phyloP scores from a whole-genome alignment of 2,113 vertebrate species.

The Oreochromis niloticus region DNA sequence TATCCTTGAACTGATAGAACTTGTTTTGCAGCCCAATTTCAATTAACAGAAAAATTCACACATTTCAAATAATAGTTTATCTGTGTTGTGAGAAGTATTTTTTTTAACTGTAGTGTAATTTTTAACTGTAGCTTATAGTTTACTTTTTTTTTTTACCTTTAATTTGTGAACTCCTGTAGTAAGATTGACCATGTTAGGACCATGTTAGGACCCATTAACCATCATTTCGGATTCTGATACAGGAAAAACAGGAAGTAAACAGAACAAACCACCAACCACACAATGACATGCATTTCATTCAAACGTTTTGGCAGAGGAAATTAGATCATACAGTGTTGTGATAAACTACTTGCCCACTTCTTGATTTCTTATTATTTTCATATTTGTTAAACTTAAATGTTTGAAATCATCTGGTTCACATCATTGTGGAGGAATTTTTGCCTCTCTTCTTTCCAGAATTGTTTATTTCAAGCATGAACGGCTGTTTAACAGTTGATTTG shows the following conservation, averaged over 20 bases:
- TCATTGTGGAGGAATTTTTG: neutral
- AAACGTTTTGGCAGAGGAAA: neutral
- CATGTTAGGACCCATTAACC: neutral
- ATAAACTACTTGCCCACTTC: neutral
- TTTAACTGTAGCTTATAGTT: neutral
- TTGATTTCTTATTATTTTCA: neutral
- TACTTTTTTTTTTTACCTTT: neutral
- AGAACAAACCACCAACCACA: neutral
- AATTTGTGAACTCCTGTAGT: neutral
- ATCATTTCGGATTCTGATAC: fast-evolving
- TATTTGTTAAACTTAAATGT: neutral
- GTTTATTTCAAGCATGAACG: neutral
- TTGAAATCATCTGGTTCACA: neutral
- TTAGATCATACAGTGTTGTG: fast-evolving
- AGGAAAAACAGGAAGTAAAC: neutral
- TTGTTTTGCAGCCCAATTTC: neutral
- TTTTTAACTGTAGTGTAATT: neutral
- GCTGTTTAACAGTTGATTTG: neutral
- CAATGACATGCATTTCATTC: neutral
- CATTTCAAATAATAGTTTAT: neutral
- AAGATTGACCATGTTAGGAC: neutral
- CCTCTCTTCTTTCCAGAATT: neutral
- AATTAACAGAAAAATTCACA: neutral
- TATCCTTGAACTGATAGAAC: neutral
- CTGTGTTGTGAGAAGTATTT: neutral